Evolutionary conservation across 1,140 invertebrate genomes (phyloP).

Genomic region (Lordiphosa mommai): DNA sequence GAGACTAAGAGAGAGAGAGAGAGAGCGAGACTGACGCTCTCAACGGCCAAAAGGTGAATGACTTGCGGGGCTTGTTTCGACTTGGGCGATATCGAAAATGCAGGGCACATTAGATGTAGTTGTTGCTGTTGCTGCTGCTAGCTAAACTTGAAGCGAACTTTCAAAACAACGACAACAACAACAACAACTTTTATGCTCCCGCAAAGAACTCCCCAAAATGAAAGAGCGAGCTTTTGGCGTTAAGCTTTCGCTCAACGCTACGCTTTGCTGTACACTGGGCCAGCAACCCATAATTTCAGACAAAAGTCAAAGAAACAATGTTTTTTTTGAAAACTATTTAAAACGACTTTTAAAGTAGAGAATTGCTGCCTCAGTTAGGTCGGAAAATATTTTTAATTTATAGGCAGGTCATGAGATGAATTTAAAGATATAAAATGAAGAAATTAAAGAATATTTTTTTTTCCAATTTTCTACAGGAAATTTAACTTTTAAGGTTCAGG

Average conservation of each 20-base stretch:
- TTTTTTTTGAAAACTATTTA: too few relatives aligned
- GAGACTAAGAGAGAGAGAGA: not conserved
- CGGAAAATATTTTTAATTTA: too few relatives aligned
- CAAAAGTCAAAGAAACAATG: too few relatives aligned
- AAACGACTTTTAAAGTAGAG: too few relatives aligned
- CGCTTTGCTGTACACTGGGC: too few relatives aligned
- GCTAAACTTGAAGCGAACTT: constrained; percentile 44
- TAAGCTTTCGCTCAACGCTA: constrained; percentile 21
- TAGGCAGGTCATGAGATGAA: too few relatives aligned
- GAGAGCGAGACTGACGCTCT: constrained; percentile 4
- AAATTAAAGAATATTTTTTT: too few relatives aligned
- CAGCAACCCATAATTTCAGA: too few relatives aligned
- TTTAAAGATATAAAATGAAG: too few relatives aligned
- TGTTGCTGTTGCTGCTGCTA: constrained; percentile 1
- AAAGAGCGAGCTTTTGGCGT: constrained; percentile 1
- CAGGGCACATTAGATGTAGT: constrained; percentile 48
- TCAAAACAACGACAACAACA: constrained; percentile 20
- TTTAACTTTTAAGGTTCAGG: too few relatives aligned
- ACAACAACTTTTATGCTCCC: constrained; percentile 12
- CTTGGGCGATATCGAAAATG: constrained; percentile 45
- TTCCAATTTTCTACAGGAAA: too few relatives aligned
- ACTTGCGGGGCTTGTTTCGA: constrained; percentile 29
- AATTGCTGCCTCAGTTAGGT: too few relatives aligned
- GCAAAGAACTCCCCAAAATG: not conserved
- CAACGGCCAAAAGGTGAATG: constrained; percentile 63